phyloP scores from a whole-genome alignment of 1,140 invertebrate species.

The Drosophila ohnishii region DNA sequence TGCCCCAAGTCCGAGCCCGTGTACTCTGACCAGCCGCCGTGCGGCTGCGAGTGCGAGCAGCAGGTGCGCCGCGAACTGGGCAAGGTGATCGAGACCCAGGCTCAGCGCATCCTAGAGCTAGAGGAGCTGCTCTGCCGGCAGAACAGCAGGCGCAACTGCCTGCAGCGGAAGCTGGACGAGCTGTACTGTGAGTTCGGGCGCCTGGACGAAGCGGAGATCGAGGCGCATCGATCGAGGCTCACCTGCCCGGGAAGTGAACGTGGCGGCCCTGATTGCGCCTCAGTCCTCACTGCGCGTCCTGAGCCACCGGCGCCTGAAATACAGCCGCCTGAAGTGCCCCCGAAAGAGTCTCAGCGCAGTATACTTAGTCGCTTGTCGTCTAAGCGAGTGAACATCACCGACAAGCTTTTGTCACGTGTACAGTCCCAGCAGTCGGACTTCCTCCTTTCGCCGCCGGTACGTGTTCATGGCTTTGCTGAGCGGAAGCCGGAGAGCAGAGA shows the following conservation, averaged over 20 bases:
- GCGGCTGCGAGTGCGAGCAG: conserved; percentile 38
- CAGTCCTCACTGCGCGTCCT: neutral
- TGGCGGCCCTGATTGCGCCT: conserved; percentile 16
- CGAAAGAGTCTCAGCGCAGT: no score
- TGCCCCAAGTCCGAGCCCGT: conserved; percentile 2
- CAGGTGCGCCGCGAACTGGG: conserved; percentile 29
- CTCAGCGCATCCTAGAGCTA: conserved; percentile 43
- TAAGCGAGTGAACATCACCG: no score
- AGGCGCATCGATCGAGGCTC: neutral
- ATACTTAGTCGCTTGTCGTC: no score
- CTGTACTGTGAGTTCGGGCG: conserved; percentile 54
- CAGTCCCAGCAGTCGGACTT: no score
- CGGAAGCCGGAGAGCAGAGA: neutral
- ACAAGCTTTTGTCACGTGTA: no score
- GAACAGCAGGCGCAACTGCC: conserved; percentile 23
- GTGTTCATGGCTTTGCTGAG: conserved; percentile 1
- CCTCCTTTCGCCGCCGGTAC: neutral
- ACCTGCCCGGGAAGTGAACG: conserved; percentile 13
- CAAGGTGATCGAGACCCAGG: conserved; percentile 47
- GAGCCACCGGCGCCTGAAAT: neutral
- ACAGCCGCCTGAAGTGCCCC: no score
- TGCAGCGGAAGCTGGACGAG: conserved; percentile 56
- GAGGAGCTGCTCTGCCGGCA: conserved; percentile 52
- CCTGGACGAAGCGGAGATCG: conserved; percentile 15
- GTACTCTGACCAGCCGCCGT: conserved; percentile 32